Percentiles rank a stretch among this genome's conserved stretches.
phyloP scores from a whole-genome alignment of 1,140 invertebrate genomes.

The Muscidifurax raptorellus region DNA sequence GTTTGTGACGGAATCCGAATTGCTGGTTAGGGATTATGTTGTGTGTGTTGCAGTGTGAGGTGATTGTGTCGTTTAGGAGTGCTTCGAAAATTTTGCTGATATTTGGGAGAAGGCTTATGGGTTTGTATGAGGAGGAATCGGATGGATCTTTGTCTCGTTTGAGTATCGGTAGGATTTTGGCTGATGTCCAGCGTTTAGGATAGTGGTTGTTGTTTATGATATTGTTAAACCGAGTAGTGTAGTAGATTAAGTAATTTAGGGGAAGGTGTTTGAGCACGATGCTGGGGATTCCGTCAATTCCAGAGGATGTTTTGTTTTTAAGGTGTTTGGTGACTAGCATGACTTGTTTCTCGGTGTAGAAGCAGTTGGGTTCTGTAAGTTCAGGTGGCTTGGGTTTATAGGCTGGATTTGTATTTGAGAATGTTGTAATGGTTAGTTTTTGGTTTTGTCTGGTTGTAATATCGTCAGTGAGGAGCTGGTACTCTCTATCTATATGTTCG shows the following conservation, averaged over 20 bases:
- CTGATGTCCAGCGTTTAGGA: neutral
- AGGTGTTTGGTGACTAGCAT: neutral
- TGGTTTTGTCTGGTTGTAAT: too few relatives aligned
- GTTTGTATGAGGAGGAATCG: neutral
- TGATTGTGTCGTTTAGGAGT: constrained; percentile 52
- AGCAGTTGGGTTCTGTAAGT: neutral
- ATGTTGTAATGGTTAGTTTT: neutral
- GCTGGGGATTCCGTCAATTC: constrained; percentile 2
- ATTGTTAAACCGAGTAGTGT: constrained; percentile 3
- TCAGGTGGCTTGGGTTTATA: neutral
- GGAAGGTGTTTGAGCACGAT: neutral
- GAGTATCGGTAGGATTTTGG: neutral
- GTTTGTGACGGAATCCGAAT: constrained; percentile 52
- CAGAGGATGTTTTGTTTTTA: constrained; percentile 19
- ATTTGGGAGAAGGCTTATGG: constrained; percentile 49
- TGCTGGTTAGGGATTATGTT: constrained; percentile 56
- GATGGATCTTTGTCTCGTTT: neutral
- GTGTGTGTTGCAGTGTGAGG: constrained; percentile 38
- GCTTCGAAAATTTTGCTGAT: constrained; percentile 57
- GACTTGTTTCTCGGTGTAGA: too few relatives aligned
- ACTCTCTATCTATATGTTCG: neutral
- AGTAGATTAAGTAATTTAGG: neutral
- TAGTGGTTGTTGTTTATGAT: neutral
- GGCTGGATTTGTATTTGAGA: neutral
- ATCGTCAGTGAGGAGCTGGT: neutral